Evolutionary conservation across 2,797 vertebrate species (phyloP).

Genomic region (Notolepis coatsorum): DNA sequence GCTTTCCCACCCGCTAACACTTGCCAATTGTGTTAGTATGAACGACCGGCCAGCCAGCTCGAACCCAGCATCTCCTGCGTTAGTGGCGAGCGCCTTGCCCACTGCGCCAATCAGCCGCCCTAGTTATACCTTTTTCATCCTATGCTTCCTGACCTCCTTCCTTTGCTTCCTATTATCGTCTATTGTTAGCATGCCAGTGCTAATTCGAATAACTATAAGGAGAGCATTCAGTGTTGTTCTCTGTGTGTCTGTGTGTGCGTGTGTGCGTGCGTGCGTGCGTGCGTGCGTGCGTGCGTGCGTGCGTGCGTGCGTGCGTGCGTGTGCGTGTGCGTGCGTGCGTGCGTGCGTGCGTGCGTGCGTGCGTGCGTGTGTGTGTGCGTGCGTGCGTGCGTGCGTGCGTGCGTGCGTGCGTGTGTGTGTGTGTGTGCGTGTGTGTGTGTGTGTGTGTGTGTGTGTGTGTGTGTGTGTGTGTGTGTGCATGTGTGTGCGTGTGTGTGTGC

Average conservation of each 20-base stretch:
- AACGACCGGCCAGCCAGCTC: no score
- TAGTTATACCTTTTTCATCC: no score
- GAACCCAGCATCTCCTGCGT: no score
- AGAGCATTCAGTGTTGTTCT: no score
- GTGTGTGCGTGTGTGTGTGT: background rate
- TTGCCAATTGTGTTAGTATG: no score
- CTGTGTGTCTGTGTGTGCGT: slow-evolving; percentile 27
- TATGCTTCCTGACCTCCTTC: no score
- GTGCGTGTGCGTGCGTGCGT: background rate
- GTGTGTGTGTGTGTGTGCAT: background rate
- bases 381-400: background rate
- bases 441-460: background rate
- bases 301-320: background rate
- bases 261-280: background rate
- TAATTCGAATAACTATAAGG: no score
- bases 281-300: background rate
- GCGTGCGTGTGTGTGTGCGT: background rate
- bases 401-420: background rate
- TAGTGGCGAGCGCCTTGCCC: no score
- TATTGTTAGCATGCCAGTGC: slow-evolving; percentile 34
- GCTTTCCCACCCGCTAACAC: no score
- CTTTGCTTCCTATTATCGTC: slow-evolving; percentile 5
- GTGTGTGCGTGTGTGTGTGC: background rate
- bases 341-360: background rate
- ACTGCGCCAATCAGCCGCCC: no score